These are phyloP conservation scores for Microcebus lehilahytsara DNA, from an alignment of 2,113 vertebrate species.

Conservation along the genomic window DNA sequence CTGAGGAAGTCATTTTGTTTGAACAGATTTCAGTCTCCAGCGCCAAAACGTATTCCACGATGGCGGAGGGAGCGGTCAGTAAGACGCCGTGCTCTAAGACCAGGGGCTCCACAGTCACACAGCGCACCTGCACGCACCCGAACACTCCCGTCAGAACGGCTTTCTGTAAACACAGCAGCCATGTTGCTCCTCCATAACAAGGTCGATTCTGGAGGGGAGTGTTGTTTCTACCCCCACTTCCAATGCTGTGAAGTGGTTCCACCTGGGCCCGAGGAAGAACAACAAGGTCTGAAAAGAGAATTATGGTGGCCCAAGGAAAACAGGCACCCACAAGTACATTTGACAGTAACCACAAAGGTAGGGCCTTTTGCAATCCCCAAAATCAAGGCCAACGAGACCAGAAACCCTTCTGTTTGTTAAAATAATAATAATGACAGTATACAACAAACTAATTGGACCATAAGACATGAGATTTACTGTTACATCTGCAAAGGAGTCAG, in stretches of 20 bases:
- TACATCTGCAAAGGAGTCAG: background rate
- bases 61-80: background rate
- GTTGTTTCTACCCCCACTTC: background rate
- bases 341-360: background rate
- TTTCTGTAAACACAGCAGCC: background rate
- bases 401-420: background rate
- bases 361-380: background rate
- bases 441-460: background rate
- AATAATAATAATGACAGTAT: background rate
- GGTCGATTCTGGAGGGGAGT: background rate
- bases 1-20: background rate
- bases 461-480: background rate
- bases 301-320: background rate
- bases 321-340: background rate
- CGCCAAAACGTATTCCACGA: background rate
- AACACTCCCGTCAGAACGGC: background rate
- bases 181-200: rapidly evolving
- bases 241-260: background rate
- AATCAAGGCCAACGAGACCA: background rate
- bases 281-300: background rate
- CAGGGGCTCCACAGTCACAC: background rate
- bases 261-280: background rate
- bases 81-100: background rate
- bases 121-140: background rate
- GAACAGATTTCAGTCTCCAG: background rate